Evolutionary conservation across 2,113 vertebrate species (phyloP).

Genomic region (Myanophis thanlyinensis): DNA sequence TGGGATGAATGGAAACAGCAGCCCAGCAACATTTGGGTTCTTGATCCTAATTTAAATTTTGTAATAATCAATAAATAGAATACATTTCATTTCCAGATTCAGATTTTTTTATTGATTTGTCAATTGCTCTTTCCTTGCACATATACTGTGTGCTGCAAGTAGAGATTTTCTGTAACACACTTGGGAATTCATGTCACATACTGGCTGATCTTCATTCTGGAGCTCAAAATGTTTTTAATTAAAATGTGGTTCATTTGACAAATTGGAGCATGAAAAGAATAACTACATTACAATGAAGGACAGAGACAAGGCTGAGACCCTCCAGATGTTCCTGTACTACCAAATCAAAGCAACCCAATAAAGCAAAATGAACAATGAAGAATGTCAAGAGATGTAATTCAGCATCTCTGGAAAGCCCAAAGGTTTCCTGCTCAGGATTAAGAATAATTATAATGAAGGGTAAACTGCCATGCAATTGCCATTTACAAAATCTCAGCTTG

Average conservation of each 20-base stretch:
- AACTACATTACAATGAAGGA: neutral
- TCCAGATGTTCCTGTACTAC: neutral
- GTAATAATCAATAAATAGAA: neutral
- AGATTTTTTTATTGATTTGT: neutral
- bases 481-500: neutral
- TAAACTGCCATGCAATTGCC: neutral
- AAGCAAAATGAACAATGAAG: neutral
- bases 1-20: neutral
- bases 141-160: neutral
- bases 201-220: neutral
- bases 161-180: neutral
- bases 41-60: neutral
- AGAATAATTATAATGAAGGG: neutral
- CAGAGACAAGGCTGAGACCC: neutral
- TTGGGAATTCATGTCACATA: neutral
- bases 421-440: neutral
- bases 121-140: neutral
- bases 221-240: neutral
- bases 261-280: neutral
- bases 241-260: neutral
- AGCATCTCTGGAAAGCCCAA: neutral
- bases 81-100: neutral
- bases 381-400: neutral
- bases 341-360: neutral
- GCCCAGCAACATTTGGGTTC: neutral